phyloP scores from a whole-genome alignment of 2,797 vertebrate genomes.

The Dermochelys coriacea region DNA sequence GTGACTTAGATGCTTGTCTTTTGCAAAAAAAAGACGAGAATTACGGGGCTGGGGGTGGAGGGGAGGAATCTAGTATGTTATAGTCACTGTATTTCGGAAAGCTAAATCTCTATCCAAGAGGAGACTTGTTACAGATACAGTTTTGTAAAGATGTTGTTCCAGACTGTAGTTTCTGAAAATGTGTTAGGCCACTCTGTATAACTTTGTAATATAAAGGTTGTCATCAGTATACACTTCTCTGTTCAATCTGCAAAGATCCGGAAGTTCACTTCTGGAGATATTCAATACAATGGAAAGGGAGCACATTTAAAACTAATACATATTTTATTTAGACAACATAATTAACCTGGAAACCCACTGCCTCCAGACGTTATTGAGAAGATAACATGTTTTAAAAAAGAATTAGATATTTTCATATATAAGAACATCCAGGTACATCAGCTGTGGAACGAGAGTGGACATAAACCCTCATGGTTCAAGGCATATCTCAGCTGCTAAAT shows the following conservation, averaged over 20 bases:
- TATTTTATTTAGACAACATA: not conserved
- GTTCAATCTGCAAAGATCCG: not conserved
- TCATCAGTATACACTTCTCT: not conserved
- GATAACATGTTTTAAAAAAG: not conserved
- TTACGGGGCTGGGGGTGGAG: not conserved
- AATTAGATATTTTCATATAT: not conserved
- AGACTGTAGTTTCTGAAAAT: not conserved
- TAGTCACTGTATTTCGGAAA: too few species aligned
- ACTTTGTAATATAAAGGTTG: not conserved
- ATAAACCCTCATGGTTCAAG: not conserved
- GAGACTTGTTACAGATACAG: not conserved
- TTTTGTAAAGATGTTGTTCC: not conserved
- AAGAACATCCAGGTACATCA: not conserved
- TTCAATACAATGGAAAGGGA: not conserved
- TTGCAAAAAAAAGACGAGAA: not conserved
- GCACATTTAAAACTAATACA: not conserved
- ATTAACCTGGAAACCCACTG: not conserved
- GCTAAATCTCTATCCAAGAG: too few species aligned
- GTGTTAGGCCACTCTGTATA: not conserved
- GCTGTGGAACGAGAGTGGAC: not conserved
- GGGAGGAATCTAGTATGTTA: not conserved
- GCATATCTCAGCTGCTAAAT: accelerated
- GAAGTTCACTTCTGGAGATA: not conserved
- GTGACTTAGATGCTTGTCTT: not conserved
- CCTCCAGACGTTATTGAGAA: not conserved